Conservation (phyloP, 1,140 invertebrate species). For the Rhopalosiphum maidis region DNA sequence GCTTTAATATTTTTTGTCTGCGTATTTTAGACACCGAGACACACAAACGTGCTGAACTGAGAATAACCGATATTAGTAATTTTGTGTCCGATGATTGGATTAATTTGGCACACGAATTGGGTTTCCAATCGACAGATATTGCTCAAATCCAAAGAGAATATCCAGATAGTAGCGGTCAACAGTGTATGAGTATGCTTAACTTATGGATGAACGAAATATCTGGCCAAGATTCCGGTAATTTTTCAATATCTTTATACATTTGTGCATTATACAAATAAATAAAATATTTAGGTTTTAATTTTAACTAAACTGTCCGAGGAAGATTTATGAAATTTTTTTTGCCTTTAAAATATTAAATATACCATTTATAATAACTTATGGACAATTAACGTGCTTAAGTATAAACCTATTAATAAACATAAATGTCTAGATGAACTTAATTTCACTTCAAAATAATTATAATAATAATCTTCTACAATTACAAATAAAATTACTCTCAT, state of each 20-base stretch:
- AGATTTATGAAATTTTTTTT: not conserved
- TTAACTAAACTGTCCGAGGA: not conserved
- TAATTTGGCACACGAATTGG: constrained; percentile 66
- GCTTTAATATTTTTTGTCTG: not conserved
- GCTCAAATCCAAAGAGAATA: constrained; percentile 69
- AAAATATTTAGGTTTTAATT: not conserved
- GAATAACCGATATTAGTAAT: constrained; percentile 72
- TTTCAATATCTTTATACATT: not conserved
- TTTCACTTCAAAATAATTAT: not conserved
- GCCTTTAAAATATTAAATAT: no score
- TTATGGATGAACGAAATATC: constrained; percentile 69
- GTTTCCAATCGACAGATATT: constrained; percentile 68
- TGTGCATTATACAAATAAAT: not conserved
- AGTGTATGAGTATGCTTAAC: constrained; percentile 72
- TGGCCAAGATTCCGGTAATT: constrained; percentile 67
- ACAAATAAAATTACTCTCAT: not conserved
- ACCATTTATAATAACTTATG: no score
- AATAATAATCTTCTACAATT: not conserved
- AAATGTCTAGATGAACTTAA: not conserved
- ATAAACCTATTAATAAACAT: no score
- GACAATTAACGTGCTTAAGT: no score
- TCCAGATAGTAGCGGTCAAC: constrained; percentile 67
- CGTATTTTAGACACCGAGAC: constrained; percentile 29
- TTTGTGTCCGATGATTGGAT: constrained; percentile 71
- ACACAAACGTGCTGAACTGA: constrained; percentile 66